Evolutionary conservation across 2,113 vertebrate species (phyloP), one percentile per base, ranked within the genome.

Genomic region (Chionis minor): DNA sequence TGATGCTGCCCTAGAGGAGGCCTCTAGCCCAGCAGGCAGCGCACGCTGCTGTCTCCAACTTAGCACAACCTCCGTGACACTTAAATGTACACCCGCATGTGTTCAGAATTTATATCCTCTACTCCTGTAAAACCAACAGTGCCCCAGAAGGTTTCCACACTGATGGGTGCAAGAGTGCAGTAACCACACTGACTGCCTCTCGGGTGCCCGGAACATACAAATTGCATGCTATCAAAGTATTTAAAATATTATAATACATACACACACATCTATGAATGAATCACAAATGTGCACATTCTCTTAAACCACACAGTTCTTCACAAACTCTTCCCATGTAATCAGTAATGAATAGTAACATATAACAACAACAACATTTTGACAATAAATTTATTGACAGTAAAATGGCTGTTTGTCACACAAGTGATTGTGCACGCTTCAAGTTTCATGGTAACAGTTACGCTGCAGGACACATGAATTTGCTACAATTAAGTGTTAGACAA

Each of bases 221-320:
- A 30, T 4, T 61, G 45, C 30, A 5, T 2, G 0, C 23, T 26
- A 1, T 47, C 11, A 3, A 3, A 2, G 32, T 32, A 13, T 32
- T 78, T 38, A 21, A 51, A 54, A n/a, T 22, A 9, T 2, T 58
- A 14, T 18, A 58, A 38, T n/a, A 30, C 9, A 2, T 1, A 9
- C 4, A 8, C 4, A 42, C 17, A 3, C 19, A 7, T 8, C 47
- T 27, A 38, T 13, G 20, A 32, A n/a, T 33, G 5, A n/a, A 15
- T 27, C 10, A 30, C n/a, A 61, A 1, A 16, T 12, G 5, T 30
- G 21, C 26, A 3, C 1, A 0, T 38, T 30, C 63, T 20, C 28
- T 63, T 16, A 11, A 23, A 10, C 23, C 26, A 2, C 16, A 15
- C 45, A 58, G 35, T 66, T 58, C 58, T 49, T 91, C 32, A 45